A percentile compares a stretch with the other conserved stretches of the same genome.
Conservation (phyloP, 1,140 invertebrate genomes). For the Lerema accius region DNA sequence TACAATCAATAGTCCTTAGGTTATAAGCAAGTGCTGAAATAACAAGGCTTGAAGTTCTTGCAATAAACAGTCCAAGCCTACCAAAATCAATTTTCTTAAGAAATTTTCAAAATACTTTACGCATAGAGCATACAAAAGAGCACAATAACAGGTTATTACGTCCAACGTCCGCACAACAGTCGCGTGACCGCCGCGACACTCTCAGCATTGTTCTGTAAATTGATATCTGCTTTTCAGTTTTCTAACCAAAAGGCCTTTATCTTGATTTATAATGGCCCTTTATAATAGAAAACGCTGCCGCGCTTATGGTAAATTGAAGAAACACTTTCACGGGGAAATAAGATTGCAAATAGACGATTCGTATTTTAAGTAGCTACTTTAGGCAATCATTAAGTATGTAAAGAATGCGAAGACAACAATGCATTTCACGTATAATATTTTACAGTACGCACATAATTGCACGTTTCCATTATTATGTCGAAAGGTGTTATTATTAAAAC, state of each 20-base stretch:
- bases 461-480: no score
- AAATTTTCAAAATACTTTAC: conserved; percentile 1
- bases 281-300: conserved; percentile 17
- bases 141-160: conserved; percentile 12
- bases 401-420: no score
- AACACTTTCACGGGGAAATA: conserved; percentile 16
- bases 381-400: no score
- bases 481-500: neutral
- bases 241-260: conserved; percentile 15
- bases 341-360: no score
- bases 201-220: conserved; percentile 31
- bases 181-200: conserved; percentile 24
- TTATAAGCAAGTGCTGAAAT: no score
- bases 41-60: no score
- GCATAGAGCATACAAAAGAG: conserved; percentile 6
- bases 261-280: conserved; percentile 25
- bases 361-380: no score
- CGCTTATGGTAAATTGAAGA: conserved; percentile 10
- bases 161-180: neutral
- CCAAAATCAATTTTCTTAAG: neutral
- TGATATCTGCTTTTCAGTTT: conserved; percentile 29
- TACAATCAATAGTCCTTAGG: no score
- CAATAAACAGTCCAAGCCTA: no score
- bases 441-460: no score
- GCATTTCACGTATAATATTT: no score